Evolutionary conservation across 2,113 vertebrate genomes (phyloP).

Genomic region (Grammomys surdaster): DNA sequence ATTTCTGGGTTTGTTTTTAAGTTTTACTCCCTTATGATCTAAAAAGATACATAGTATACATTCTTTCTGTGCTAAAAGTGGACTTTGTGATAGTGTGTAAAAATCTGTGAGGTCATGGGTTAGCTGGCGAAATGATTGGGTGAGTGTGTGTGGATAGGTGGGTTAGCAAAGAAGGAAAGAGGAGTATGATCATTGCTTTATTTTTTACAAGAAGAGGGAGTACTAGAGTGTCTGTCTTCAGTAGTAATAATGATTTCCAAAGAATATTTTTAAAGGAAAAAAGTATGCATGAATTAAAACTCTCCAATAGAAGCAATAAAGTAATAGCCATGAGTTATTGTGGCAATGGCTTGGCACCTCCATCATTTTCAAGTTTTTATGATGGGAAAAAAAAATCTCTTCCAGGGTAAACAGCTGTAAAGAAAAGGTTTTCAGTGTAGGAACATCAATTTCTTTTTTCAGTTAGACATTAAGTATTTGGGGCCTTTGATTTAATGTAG

Average conservation of each 20-base stretch:
- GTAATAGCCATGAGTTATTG: constrained; percentile 76
- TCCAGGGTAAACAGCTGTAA: constrained; percentile 69
- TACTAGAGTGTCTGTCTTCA: constrained; percentile 87
- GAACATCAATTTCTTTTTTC: neutral
- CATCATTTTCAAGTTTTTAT: constrained; percentile 83
- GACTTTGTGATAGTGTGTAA: constrained; percentile 30
- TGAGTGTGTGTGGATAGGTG: constrained; percentile 88
- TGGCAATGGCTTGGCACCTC: constrained; percentile 80
- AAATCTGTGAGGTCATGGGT: constrained; percentile 83
- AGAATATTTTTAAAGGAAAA: constrained; percentile 91
- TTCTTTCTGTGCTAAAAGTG: neutral
- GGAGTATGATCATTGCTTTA: constrained; percentile 84
- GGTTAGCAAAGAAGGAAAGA: constrained; percentile 88
- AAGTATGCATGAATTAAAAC: constrained; percentile 86
- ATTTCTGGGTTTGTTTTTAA: neutral
- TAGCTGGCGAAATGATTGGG: constrained; percentile 90
- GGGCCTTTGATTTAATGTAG: constrained; percentile 71
- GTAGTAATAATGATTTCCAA: constrained; percentile 92
- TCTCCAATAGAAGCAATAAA: constrained; percentile 93
- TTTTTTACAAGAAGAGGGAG: constrained; percentile 81
- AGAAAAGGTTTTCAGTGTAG: constrained; percentile 62
- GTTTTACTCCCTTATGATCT: neutral
- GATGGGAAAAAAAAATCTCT: constrained; percentile 60
- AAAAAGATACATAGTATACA: neutral
- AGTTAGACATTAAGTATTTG: constrained; percentile 60